phyloP scores from a whole-genome alignment of 2,888 invertebrate genomes.

The Sesia bembeciformis region DNA sequence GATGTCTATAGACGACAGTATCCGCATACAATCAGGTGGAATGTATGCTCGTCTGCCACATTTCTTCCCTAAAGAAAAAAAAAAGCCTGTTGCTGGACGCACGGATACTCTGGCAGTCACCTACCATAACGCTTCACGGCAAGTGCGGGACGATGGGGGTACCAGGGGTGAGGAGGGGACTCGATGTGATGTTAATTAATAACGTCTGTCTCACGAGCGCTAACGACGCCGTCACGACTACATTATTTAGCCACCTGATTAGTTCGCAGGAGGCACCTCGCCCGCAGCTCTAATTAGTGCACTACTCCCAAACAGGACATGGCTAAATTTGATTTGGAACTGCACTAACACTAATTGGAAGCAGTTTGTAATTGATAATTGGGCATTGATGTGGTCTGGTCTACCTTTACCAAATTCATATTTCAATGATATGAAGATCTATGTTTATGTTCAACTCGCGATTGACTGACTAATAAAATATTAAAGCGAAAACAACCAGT shows the following conservation, averaged over 20 bases:
- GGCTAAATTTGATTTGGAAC: conserved; percentile 62
- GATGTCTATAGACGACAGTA: too few species aligned
- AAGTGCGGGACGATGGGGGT: conserved; percentile 11
- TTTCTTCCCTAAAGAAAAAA: too few species aligned
- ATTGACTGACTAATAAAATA: conserved; percentile 48
- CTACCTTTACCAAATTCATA: neutral
- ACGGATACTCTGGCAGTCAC: neutral
- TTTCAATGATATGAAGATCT: neutral
- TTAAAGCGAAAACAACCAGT: conserved; percentile 25
- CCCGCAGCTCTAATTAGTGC: conserved; percentile 65
- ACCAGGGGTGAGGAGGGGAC: conserved; percentile 20
- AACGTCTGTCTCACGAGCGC: conserved; percentile 68
- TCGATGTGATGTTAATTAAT: conserved; percentile 69
- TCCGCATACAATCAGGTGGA: too few species aligned
- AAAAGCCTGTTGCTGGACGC: neutral
- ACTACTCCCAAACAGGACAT: conserved; percentile 39
- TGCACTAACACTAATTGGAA: conserved; percentile 66
- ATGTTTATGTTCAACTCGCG: conserved; percentile 38
- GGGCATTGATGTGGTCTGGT: conserved; percentile 28
- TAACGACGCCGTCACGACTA: conserved; percentile 70
- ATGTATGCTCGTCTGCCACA: too few species aligned
- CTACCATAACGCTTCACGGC: conserved; percentile 9
- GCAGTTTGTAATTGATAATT: conserved; percentile 54
- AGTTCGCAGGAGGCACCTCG: conserved; percentile 55
- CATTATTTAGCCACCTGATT: conserved; percentile 73